A percentile compares a stretch with the other conserved stretches of the same genome.
Conservation (phyloP, 2,113 vertebrate species). For the Paratilapia polleni region DNA sequence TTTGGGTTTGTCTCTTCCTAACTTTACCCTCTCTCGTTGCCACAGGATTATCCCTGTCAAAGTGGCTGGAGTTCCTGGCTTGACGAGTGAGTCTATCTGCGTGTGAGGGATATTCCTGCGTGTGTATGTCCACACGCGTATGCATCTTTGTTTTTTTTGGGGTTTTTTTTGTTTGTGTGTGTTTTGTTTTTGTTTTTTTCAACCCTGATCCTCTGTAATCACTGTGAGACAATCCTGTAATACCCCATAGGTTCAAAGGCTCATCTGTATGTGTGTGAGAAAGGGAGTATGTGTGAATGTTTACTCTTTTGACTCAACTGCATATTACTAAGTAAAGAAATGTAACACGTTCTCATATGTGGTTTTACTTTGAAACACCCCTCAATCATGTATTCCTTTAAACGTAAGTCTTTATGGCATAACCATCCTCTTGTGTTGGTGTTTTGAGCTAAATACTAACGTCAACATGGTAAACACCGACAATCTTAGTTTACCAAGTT, state of each 20-base stretch:
- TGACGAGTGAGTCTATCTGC: slow-evolving; percentile 44
- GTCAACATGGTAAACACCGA: not conserved
- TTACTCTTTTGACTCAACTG: not conserved
- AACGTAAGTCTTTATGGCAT: not conserved
- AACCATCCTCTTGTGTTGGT: not conserved
- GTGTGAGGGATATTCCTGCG: slow-evolving; percentile 8
- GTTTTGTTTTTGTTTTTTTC: slow-evolving; percentile 15
- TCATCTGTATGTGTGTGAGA: slow-evolving; percentile 5
- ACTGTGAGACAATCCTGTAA: slow-evolving; percentile 61
- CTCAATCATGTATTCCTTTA: not conserved
- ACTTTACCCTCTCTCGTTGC: slow-evolving; percentile 65
- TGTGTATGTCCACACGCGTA: not conserved
- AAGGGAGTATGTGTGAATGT: not conserved
- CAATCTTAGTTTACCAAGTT: not conserved
- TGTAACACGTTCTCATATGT: not conserved
- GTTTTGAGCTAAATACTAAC: not conserved
- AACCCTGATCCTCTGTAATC: slow-evolving; percentile 58
- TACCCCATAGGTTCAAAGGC: slow-evolving; percentile 40
- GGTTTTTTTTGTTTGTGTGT: not conserved
- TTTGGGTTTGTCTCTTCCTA: slow-evolving; percentile 72
- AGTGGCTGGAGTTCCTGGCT: slow-evolving; percentile 61
- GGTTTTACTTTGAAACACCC: not conserved
- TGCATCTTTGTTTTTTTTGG: slow-evolving; percentile 29
- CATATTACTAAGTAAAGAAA: not conserved
- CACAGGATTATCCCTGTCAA: slow-evolving; percentile 70